phyloP scores from a whole-genome alignment of 2,797 vertebrate species.

The Meda fulgida region DNA sequence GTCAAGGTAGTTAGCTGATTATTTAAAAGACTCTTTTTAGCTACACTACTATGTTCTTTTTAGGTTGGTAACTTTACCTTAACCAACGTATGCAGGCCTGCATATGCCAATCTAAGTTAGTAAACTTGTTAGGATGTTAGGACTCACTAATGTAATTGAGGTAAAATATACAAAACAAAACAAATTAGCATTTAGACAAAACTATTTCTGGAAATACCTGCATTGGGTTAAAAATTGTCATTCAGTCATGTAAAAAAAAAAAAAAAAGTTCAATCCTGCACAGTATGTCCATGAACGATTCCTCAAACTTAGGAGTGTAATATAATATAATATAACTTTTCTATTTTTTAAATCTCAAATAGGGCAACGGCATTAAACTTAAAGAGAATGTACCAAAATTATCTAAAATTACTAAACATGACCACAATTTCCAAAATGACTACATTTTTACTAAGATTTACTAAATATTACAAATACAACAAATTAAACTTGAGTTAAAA shows the following conservation, averaged over 20 bases:
- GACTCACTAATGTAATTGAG: neutral
- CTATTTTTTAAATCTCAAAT: neutral
- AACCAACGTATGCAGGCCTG: neutral
- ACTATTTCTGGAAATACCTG: neutral
- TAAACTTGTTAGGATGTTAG: neutral
- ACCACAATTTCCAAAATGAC: too few relatives aligned
- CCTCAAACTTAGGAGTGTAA: neutral
- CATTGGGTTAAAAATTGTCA: neutral
- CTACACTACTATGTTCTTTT: neutral
- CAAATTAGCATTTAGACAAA: neutral
- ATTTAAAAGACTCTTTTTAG: neutral
- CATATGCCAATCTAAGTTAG: neutral
- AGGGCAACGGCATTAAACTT: neutral
- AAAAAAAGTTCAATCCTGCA: neutral
- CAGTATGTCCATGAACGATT: neutral
- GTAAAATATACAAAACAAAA: neutral
- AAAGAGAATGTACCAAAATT: neutral
- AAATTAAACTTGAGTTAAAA: neutral
- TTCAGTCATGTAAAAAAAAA: neutral
- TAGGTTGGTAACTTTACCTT: neutral
- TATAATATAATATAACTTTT: neutral
- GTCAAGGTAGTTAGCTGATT: conserved; percentile 2
- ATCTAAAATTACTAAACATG: neutral
- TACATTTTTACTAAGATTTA: neutral
- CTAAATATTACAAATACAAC: neutral